Evolutionary conservation across 2,888 invertebrate species (phyloP), one percentile per base, ranked within the genome.

Genomic region (Dryadula phaetusa): DNA sequence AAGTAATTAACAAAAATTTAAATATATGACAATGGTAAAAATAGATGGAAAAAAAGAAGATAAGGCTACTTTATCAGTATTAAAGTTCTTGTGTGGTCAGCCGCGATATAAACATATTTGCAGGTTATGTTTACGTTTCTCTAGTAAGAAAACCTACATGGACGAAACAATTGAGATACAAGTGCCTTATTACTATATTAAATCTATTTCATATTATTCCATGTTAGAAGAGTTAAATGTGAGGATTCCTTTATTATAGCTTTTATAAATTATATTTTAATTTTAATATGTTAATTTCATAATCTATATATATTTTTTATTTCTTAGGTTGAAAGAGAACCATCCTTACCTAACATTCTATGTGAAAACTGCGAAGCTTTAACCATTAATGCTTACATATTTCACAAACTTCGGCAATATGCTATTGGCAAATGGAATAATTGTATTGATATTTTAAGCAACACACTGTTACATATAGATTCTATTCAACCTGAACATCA

Each of bases 81-180:
- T 87, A n/a, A 85, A 82, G 69, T 90, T 78, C 62, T 54, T 90
- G 3, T 76, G 82, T 12, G 83, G 83, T 4, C 82, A 28, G 12
- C 16, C 28, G 16, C 28, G 84, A 62, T 76, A 78, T 20, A 79
- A 80, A 53, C 76, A 82, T 28, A 71, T 90, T 75, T 91, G 91
- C 74, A 89, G 90, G 84, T 84, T 91, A 82, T 91, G 91, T 84
- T 86, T 89, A 70, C 75, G 77, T 69, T 70, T 75, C 1, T 84
- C 83, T 0, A 76, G 80, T 22, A 71, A 75, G 0, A 69, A 76
- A 69, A 70, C 84, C 12, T 75, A 72, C 4, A 66, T 91, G 20
- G 81, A 86, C 14, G 85, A 87, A 37, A 70, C 28, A 56, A 76
- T 82, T 0, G 74, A 64, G 2, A 67, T 89, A n/a, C 75, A 84